Conservation (phyloP, 2,888 invertebrate genomes). For the Pseudococcus longispinus region DNA sequence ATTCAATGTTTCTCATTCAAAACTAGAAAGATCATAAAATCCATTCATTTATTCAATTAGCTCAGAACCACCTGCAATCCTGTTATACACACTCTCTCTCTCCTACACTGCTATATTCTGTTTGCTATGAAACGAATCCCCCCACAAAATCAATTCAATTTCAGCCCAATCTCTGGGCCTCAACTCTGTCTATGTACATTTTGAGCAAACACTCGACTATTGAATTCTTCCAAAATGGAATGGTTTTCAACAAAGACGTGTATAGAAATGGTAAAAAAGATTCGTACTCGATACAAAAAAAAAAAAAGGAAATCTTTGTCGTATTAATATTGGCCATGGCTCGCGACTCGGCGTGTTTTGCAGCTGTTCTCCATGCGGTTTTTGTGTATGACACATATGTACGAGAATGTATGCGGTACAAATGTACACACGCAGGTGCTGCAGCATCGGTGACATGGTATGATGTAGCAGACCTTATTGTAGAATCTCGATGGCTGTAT, state of each 20-base stretch:
- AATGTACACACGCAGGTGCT: not conserved
- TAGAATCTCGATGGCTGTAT: not conserved
- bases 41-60: not conserved
- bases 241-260: not conserved
- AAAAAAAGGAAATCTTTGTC: not conserved
- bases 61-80: not conserved
- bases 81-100: not conserved
- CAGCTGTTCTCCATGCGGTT: slow-evolving; percentile 4
- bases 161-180: no score
- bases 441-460: not conserved
- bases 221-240: not conserved
- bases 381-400: not conserved
- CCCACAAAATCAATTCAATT: not conserved
- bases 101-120: not conserved
- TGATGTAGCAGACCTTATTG: not conserved
- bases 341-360: slow-evolving; percentile 9
- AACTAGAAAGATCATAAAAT: not conserved
- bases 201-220: not conserved
- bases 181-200: not conserved
- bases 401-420: not conserved
- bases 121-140: not conserved
- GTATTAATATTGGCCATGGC: not conserved
- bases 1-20: not conserved
- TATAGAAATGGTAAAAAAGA: not conserved
- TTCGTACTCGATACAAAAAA: not conserved